These are phyloP conservation scores for Rhinoptilus africanus DNA, from an alignment of 2,113 vertebrate species.

Conservation along the genomic window DNA sequence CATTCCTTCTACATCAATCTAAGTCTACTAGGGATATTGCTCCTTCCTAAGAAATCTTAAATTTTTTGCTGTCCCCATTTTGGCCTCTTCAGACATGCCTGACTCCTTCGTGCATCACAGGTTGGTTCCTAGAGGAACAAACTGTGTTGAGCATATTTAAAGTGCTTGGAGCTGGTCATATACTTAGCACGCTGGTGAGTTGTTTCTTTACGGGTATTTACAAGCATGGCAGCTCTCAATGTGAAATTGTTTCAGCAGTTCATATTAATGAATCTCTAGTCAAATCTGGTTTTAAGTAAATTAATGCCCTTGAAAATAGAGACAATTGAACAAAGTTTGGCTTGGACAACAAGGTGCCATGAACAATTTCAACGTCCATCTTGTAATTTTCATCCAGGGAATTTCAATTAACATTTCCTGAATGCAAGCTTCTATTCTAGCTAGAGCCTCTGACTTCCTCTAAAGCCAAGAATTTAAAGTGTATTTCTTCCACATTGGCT, in stretches of 20 bases:
- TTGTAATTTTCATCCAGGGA: conserved; percentile 28
- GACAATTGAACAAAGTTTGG: not conserved
- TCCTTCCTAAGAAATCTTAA: not conserved
- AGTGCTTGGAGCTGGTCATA: not conserved
- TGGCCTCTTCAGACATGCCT: not conserved
- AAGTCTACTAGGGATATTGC: not conserved
- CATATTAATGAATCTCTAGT: not conserved
- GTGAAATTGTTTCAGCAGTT: not conserved
- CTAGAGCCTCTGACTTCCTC: not conserved
- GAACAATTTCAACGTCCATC: not conserved
- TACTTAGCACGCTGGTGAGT: not conserved
- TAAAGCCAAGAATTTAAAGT: conserved; percentile 46
- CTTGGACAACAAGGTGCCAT: not conserved
- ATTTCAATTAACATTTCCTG: conserved; percentile 52
- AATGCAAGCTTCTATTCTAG: not conserved
- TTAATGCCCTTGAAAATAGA: not conserved
- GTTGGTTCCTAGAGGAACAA: not conserved
- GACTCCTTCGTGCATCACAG: not conserved
- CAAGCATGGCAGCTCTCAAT: not conserved
- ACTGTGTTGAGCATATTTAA: not conserved
- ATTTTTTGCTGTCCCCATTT: not conserved
- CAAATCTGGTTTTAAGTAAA: conserved; percentile 12
- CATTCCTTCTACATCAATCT: not conserved
- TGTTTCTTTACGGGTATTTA: not conserved
- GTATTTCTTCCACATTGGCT: conserved; percentile 36